These are phyloP conservation scores for Agrochola litura DNA, from an alignment of 2,888 invertebrate species.

Conservation along the genomic window DNA sequence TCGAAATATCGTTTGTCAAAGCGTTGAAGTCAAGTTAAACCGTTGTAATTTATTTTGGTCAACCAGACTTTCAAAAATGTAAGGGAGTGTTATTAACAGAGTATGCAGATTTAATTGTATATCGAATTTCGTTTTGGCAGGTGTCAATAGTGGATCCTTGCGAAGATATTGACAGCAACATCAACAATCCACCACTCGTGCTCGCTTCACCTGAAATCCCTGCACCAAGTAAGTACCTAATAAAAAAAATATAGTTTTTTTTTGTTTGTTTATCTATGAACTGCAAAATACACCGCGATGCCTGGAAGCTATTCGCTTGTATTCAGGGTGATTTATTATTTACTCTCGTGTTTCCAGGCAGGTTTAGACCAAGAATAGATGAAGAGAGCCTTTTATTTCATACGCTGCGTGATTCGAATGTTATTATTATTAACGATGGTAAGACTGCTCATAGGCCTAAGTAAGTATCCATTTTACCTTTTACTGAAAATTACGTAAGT, in stretches of 20 bases:
- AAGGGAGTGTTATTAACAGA: background rate
- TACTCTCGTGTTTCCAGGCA: conserved; percentile 76
- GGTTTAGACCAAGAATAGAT: conserved; percentile 79
- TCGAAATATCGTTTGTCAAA: background rate
- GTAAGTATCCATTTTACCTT: conserved; percentile 87
- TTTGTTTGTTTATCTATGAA: conserved; percentile 30
- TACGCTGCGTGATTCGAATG: conserved; percentile 97
- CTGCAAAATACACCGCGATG: background rate
- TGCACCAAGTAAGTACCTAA: conserved; percentile 77
- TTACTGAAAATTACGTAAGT: background rate
- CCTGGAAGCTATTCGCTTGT: conserved; percentile 58
- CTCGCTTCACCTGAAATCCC: conserved; percentile 75
- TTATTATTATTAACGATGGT: conserved; percentile 97
- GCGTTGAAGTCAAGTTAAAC: background rate
- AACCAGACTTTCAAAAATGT: background rate
- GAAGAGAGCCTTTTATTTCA: conserved; percentile 96
- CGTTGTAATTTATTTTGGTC: background rate
- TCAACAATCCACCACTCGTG: conserved; percentile 70
- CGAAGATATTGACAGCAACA: conserved; percentile 93
- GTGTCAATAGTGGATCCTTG: conserved; percentile 96
- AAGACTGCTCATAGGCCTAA: conserved; percentile 98
- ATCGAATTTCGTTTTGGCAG: conserved; percentile 73
- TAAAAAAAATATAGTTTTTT: too few species aligned
- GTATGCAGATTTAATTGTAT: background rate
- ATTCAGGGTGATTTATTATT: background rate